phyloP scores from a whole-genome alignment of 2,797 vertebrate species.

The Saguinus oedipus region DNA sequence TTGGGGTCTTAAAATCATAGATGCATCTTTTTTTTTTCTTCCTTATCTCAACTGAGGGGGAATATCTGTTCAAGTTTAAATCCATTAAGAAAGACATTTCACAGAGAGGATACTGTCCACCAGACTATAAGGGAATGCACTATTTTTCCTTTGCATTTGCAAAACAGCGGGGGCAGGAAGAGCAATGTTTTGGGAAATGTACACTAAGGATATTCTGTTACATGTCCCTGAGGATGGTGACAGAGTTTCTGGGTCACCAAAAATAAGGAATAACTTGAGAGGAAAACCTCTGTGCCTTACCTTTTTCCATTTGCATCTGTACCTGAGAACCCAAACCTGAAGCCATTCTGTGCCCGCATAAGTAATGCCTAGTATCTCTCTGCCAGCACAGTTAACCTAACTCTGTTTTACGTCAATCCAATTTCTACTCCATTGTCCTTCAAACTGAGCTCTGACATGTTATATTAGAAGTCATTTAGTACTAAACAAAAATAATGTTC shows the following conservation, averaged over 20 bases:
- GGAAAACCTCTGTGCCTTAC: slow-evolving; percentile 15
- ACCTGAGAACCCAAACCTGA: slow-evolving; percentile 34
- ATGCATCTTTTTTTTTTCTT: neutral
- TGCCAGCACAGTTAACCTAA: slow-evolving; percentile 17
- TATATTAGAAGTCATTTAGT: slow-evolving; percentile 9
- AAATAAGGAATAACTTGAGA: slow-evolving; percentile 62
- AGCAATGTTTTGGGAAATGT: slow-evolving; percentile 45
- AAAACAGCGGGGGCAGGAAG: slow-evolving; percentile 53
- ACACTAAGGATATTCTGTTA: slow-evolving; percentile 71
- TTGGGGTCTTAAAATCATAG: slow-evolving; percentile 15
- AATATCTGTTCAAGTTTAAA: slow-evolving; percentile 44
- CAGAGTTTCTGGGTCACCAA: slow-evolving; percentile 73
- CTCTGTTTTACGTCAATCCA: neutral
- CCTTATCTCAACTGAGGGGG: neutral
- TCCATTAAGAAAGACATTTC: slow-evolving; percentile 30
- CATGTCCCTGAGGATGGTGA: slow-evolving; percentile 40
- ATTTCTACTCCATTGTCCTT: slow-evolving; percentile 17
- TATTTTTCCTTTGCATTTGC: slow-evolving; percentile 64
- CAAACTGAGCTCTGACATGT: slow-evolving; percentile 32
- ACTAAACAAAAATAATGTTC: slow-evolving; percentile 41
- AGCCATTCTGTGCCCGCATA: neutral
- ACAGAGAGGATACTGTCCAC: slow-evolving; percentile 48
- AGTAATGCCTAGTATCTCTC: slow-evolving; percentile 1
- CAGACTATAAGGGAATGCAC: slow-evolving; percentile 31
- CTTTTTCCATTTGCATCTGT: neutral